Percentiles rank a stretch among this genome's conserved stretches.
phyloP scores from a whole-genome alignment of 2,888 invertebrate genomes.

The Ellobium chinense region DNA sequence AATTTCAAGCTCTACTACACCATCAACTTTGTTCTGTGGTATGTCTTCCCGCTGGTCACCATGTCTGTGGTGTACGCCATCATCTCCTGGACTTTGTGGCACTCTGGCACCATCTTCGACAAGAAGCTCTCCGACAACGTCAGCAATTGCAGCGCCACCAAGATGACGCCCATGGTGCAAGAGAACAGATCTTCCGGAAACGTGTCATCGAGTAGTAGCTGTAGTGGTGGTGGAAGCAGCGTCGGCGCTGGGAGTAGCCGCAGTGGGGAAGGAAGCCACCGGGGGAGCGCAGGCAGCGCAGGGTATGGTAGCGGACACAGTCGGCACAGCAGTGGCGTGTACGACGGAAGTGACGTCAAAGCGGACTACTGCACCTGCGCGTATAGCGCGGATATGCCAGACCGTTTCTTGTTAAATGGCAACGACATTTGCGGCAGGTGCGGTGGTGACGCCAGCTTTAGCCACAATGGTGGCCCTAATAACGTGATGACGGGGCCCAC shows the following conservation, averaged over 20 bases:
- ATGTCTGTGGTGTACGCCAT: constrained; percentile 86
- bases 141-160: background rate
- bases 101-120: constrained; percentile 27
- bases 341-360: background rate
- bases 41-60: constrained; percentile 87
- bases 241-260: background rate
- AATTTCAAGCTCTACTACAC: constrained; percentile 84
- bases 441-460: background rate
- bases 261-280: background rate
- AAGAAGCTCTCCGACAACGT: background rate
- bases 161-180: background rate
- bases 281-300: background rate
- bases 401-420: background rate
- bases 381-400: background rate
- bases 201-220: constrained; percentile 12
- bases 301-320: background rate
- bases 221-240: constrained; percentile 11
- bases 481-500: background rate
- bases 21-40: constrained; percentile 90
- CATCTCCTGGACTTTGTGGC: constrained; percentile 91
- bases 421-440: background rate
- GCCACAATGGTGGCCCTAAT: background rate
- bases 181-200: background rate
- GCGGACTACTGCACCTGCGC: background rate
- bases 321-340: background rate